These are phyloP conservation scores for Amia ocellicauda DNA, from an alignment of 2,113 vertebrate species.

Conservation along the genomic window DNA sequence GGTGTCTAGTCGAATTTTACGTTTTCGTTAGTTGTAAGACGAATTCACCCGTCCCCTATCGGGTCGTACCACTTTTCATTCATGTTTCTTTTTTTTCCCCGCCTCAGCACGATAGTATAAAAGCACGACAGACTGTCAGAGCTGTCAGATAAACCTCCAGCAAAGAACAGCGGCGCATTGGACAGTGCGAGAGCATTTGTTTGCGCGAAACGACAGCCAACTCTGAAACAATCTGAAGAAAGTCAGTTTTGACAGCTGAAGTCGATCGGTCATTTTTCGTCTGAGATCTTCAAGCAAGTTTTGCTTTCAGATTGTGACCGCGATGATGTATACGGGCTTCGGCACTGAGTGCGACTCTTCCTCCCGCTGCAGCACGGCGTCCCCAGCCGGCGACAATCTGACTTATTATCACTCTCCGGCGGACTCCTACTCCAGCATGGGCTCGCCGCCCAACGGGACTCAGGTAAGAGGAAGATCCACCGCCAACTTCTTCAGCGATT, in stretches of 20 bases:
- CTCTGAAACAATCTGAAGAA: slow-evolving; percentile 1
- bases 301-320: slow-evolving; percentile 14
- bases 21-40: no score
- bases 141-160: slow-evolving; percentile 49
- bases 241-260: slow-evolving; percentile 6
- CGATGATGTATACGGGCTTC: slow-evolving; percentile 84
- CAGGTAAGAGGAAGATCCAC: slow-evolving; percentile 66
- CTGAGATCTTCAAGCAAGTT: slow-evolving; percentile 15
- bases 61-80: no score
- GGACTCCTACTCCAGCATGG: slow-evolving; percentile 84
- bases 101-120: slow-evolving; percentile 32
- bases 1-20: no score
- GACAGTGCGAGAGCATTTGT: background rate
- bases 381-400: slow-evolving; percentile 77
- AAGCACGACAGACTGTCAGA: background rate
- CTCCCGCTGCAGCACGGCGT: slow-evolving; percentile 93
- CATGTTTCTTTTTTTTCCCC: background rate
- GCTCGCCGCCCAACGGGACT: slow-evolving; percentile 72
- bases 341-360: slow-evolving; percentile 84
- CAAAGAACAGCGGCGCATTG: background rate
- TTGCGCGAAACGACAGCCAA: background rate
- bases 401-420: slow-evolving; percentile 79
- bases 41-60: no score
- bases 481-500: no score
- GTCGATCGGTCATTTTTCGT: slow-evolving; percentile 13